Percentiles rank a stretch among this genome's conserved stretches.
Conservation (phyloP, 2,113 vertebrate species). For the Ia io region DNA sequence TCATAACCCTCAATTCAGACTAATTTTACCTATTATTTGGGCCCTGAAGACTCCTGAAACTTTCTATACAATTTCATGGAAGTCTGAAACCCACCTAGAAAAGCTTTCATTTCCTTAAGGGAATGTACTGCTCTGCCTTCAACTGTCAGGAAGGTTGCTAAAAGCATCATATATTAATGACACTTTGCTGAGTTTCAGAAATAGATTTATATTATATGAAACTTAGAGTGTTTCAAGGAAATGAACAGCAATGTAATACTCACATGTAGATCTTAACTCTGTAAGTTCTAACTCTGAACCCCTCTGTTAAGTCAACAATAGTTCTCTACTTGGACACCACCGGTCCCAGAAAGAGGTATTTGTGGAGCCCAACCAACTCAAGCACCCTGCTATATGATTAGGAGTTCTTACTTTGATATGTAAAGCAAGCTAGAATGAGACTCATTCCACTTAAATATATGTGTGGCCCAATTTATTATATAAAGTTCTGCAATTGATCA, state of each 20-base stretch:
- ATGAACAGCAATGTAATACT: not conserved
- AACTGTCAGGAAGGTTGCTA: not conserved
- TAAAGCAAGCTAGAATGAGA: not conserved
- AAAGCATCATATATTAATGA: constrained; percentile 41
- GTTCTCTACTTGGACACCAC: not conserved
- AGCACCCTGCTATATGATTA: not conserved
- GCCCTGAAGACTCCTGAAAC: not conserved
- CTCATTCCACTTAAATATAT: not conserved
- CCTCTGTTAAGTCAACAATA: not conserved
- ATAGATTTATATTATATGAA: constrained; percentile 50
- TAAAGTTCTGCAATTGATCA: not conserved
- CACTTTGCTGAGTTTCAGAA: constrained; percentile 42
- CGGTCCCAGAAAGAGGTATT: not conserved
- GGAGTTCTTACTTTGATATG: not conserved
- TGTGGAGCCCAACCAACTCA: not conserved
- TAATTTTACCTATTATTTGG: constrained; percentile 1
- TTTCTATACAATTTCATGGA: not conserved
- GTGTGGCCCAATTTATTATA: not conserved
- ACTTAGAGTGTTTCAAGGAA: not conserved
- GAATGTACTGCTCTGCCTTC: constrained; percentile 33
- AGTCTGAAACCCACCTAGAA: constrained; percentile 2
- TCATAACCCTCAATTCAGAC: not conserved
- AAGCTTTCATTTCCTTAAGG: constrained; percentile 5
- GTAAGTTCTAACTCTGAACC: not conserved
- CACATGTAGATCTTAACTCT: constrained; percentile 12